Base-by-base conservation (phyloP, 2,113 vertebrate species). In the Monarcha castaneiventris region DNA sequence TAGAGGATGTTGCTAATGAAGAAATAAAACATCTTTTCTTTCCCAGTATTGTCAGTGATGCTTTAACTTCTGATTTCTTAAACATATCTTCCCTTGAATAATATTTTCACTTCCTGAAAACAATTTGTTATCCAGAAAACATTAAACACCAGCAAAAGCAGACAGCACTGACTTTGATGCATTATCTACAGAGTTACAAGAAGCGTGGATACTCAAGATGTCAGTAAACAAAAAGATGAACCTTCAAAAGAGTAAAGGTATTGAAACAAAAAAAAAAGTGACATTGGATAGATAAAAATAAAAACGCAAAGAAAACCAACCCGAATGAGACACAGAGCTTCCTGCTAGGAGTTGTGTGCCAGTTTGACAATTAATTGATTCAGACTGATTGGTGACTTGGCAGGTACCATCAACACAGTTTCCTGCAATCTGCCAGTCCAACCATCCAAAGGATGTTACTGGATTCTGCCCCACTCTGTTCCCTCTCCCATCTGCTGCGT, bases 401-500 rank as follows among this genome's bases (percentile, higher is more conserved):
- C 95, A 97, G 73, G 94, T 96, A 95, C n/a, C 71, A 93, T 97
- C 94, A 94, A 85, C 96, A 87, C 94, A 96, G 86, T 97, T 96
- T 71, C 71, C 90, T 78, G 93, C 97, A 97, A 96, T 98, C 97
- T 98, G 97, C 95, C 95, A 71, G 27, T 87, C 94, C 94, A 97
- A 80, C 88, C 86, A 76, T 97, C 96, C 96, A 96, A 97, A 91
- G 73, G 89, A 94, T 95, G 94, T 93, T 97, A 93, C 92, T 93
- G 87, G 94, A 96, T 84, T 89, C 94, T 95, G 74, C 94, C 92
- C 58, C 91, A 68, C 94, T 97, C 84, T 61, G 39, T 96, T 97
- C 90, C 83, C 90, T 96, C 79, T 95, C 56, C 96, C 97, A 98
- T 98, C 97, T 98, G 98, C 88, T 98, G 77, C 51, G 85, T 94